These are phyloP conservation scores for Labeo calbasu DNA, from an alignment of 2,797 vertebrate genomes.

Conservation along the genomic window DNA sequence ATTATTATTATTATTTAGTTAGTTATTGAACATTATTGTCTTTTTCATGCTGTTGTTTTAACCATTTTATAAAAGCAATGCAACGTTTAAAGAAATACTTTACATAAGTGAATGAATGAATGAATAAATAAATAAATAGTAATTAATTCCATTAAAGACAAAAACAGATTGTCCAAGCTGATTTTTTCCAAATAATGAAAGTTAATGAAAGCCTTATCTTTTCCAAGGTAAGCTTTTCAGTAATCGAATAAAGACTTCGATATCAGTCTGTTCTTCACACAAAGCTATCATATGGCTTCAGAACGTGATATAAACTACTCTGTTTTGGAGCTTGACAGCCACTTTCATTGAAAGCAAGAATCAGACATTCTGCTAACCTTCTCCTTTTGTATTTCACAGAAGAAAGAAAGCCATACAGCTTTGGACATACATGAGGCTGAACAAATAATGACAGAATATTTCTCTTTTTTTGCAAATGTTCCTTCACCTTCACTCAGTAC, in stretches of 20 bases:
- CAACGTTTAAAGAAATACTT: neutral
- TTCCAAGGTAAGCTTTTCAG: neutral
- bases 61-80: neutral
- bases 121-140: too few relatives aligned
- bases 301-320: neutral
- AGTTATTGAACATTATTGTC: neutral
- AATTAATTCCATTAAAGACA: neutral
- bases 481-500: neutral
- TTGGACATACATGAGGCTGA: neutral
- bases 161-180: neutral
- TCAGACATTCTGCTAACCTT: neutral
- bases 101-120: neutral
- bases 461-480: neutral
- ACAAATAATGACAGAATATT: neutral
- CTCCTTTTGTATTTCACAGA: neutral
- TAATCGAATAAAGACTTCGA: neutral
- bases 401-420: neutral
- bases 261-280: neutral
- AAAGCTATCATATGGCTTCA: neutral
- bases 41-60: neutral
- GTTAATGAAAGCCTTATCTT: neutral
- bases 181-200: neutral
- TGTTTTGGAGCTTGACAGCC: neutral
- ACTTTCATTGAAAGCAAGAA: neutral
- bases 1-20: neutral